phyloP scores from a whole-genome alignment of 1,140 invertebrate species.

The Saccostrea cuccullata region DNA sequence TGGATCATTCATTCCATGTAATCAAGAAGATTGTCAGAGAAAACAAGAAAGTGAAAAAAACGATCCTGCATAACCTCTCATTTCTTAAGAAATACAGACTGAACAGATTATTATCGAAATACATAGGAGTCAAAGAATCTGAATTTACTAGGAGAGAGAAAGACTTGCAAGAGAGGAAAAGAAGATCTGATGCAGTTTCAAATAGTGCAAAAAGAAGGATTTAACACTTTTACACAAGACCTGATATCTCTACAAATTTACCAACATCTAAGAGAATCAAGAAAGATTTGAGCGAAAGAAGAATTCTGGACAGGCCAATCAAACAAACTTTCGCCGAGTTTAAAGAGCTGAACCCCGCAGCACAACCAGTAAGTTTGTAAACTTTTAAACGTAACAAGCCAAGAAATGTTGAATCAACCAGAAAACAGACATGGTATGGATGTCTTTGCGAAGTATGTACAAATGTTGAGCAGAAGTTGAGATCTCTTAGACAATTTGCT shows the following conservation, averaged over 20 bases:
- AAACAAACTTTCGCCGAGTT: constrained; percentile 20
- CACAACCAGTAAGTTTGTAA: constrained; percentile 20
- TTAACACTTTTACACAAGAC: constrained; percentile 38
- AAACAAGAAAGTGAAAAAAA: background rate
- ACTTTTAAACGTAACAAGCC: constrained; percentile 45
- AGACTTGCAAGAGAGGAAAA: background rate
- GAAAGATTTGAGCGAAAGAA: constrained; percentile 40
- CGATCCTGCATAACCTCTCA: background rate
- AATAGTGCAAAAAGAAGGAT: background rate
- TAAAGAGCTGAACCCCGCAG: constrained; percentile 29
- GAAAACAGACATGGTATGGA: constrained; percentile 43
- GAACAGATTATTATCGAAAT: background rate
- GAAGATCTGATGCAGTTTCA: background rate
- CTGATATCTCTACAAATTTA: constrained; percentile 51
- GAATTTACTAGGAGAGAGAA: background rate
- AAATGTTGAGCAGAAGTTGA: constrained; percentile 32
- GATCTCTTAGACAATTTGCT: background rate
- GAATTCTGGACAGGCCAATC: constrained; percentile 42
- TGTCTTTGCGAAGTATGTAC: constrained; percentile 43
- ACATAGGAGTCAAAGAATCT: background rate
- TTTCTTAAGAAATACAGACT: background rate
- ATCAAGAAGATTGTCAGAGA: background rate
- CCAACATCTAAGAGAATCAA: constrained; percentile 41
- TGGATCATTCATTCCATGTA: background rate
- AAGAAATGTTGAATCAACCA: constrained; percentile 13